A percentile compares a stretch with the other conserved stretches of the same genome.
Evolutionary conservation across 2,888 invertebrate species (phyloP).

Genomic region (Thera obeliscata): DNA sequence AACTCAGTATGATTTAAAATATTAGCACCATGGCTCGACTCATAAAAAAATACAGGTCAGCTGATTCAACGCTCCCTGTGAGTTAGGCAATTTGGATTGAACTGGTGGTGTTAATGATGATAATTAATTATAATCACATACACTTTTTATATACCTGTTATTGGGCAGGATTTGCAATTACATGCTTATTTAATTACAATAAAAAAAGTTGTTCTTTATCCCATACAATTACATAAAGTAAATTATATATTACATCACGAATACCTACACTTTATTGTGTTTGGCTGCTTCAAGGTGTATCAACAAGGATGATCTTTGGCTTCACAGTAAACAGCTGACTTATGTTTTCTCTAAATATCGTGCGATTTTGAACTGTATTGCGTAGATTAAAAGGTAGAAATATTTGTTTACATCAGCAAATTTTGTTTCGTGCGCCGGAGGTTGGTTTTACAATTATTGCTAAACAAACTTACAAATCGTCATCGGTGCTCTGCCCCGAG

Average conservation of each 20-base stretch:
- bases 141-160: too few species aligned
- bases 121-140: too few species aligned
- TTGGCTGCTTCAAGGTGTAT: not conserved
- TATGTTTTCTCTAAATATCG: not conserved
- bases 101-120: too few species aligned
- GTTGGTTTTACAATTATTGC: conserved; percentile 9
- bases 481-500: conserved; percentile 78
- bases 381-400: not conserved
- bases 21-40: not conserved
- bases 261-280: not conserved
- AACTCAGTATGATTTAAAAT: not conserved
- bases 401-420: conserved; percentile 2
- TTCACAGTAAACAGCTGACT: conserved; percentile 24
- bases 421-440: conserved; percentile 1
- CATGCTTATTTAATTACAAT: too few species aligned
- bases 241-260: too few species aligned
- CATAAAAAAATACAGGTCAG: too few species aligned
- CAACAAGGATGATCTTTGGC: not conserved
- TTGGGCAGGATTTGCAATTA: too few species aligned
- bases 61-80: too few species aligned
- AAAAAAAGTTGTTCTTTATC: too few species aligned
- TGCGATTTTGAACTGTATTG: conserved; percentile 3
- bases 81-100: too few species aligned
- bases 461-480: conserved; percentile 73
- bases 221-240: too few species aligned